Base-by-base conservation (phyloP, 2,888 invertebrate species). In the Fragum sueziense region DNA sequence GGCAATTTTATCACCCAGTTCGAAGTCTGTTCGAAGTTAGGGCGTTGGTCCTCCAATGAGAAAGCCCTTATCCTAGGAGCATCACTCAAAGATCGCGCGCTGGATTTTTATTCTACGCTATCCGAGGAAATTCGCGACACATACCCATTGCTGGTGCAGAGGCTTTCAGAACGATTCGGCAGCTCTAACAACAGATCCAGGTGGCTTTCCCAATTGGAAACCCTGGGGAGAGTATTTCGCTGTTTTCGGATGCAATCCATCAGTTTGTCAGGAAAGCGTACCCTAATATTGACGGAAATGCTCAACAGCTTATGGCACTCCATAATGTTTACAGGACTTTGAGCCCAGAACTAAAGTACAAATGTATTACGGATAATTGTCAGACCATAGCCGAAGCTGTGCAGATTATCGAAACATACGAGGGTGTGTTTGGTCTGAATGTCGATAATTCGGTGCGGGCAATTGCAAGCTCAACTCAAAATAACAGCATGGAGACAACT, bases 361-460 rank as follows among this genome's bases (percentile, higher is more conserved):
- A 47, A n/a, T 47, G 47, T 47, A 47, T 47, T 47, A n/a, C n/a
- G 14, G 47, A 47, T 3, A 47, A 47, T 47, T 47, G 47, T 14
- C 47, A 47, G n/a, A 47, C 7, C n/a, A 47, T 47, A 20, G 47
- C 47, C 47, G 20, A 47, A 47, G 47, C 47, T 47, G 47, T 47
- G 31, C 31, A 62, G 27, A 62, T 62, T 29, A 27, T 62, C 20
- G 62, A 62, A 27, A 62, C 62, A 29, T 62, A 62, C 9, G 62
- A 62, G 27, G 62, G 31, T 62, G 33, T 62, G 17, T 62, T 25
- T 62, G 62, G 62, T 6, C 62, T 20, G 62, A 62, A 62, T 62
- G 22, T n/a, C 14, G 27, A 27, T 9, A 62, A 20, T 14, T 47
- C 47, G 14, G 47, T 47, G 3, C 47, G 47, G n/a, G 47, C 47